Evolutionary conservation across 2,888 invertebrate species (phyloP).

Genomic region (Cantharis rufa): DNA sequence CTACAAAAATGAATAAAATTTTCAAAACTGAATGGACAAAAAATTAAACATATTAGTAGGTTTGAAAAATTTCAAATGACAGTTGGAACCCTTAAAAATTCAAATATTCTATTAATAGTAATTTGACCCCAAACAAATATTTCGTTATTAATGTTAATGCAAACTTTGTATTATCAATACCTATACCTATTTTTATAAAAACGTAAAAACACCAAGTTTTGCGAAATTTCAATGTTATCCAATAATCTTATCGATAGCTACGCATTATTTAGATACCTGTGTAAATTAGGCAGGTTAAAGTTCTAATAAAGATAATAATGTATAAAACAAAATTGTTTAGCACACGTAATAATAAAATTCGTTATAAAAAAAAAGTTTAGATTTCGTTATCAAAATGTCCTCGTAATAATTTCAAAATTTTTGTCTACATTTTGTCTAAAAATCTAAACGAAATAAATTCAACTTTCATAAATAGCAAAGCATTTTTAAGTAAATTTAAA

Average conservation of each 20-base stretch:
- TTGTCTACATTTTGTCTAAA: background rate
- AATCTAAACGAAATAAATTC: background rate
- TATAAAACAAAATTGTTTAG: background rate
- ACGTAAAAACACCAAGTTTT: background rate
- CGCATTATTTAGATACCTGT: background rate
- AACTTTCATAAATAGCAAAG: background rate
- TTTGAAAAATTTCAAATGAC: background rate
- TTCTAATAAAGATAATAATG: background rate
- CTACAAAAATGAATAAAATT: background rate
- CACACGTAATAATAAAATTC: background rate
- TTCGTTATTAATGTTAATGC: background rate
- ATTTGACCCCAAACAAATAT: background rate
- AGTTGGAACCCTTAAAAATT: background rate
- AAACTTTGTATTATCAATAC: background rate
- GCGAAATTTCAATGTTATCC: background rate
- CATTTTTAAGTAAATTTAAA: background rate
- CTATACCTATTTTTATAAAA: background rate
- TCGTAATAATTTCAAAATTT: background rate
- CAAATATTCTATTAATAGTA: background rate
- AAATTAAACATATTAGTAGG: background rate
- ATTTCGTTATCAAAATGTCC: background rate
- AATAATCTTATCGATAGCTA: background rate
- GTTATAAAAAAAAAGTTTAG: background rate
- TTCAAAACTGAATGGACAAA: background rate
- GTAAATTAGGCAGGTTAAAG: background rate